Evolutionary conservation across 2,113 vertebrate genomes (phyloP).

Genomic region (Athene noctua): DNA sequence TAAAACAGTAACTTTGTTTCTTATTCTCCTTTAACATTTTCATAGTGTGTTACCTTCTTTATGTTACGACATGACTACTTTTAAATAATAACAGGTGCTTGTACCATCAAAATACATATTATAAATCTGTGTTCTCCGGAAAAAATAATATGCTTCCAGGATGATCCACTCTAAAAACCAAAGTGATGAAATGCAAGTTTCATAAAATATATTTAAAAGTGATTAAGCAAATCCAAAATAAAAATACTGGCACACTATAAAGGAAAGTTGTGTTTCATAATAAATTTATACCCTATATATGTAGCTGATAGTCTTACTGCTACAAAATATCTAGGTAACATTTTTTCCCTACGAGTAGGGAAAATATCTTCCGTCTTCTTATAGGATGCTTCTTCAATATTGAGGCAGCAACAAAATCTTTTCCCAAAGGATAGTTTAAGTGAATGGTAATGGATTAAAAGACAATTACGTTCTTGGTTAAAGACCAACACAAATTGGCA

Average conservation of each 20-base stretch:
- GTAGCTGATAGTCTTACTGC: background rate
- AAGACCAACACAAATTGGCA: background rate
- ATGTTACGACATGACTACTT: background rate
- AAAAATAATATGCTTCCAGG: background rate
- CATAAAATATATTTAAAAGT: background rate
- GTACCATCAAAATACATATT: background rate
- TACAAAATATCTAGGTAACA: background rate
- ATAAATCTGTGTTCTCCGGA: background rate
- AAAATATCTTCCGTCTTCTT: background rate
- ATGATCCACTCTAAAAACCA: background rate
- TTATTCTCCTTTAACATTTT: background rate
- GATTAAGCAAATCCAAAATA: background rate
- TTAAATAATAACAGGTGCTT: background rate
- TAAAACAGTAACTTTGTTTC: background rate
- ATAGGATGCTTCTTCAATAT: background rate
- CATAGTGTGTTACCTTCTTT: background rate
- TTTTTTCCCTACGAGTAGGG: background rate
- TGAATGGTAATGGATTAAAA: background rate
- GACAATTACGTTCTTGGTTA: constrained; percentile 9
- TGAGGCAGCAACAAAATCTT: background rate
- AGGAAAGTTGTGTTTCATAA: background rate
- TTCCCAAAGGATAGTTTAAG: background rate
- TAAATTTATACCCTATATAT: background rate
- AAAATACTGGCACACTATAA: background rate
- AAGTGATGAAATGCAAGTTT: background rate